phyloP scores from a whole-genome alignment of 2,888 invertebrate species.

The Lasioglossum figueresi region DNA sequence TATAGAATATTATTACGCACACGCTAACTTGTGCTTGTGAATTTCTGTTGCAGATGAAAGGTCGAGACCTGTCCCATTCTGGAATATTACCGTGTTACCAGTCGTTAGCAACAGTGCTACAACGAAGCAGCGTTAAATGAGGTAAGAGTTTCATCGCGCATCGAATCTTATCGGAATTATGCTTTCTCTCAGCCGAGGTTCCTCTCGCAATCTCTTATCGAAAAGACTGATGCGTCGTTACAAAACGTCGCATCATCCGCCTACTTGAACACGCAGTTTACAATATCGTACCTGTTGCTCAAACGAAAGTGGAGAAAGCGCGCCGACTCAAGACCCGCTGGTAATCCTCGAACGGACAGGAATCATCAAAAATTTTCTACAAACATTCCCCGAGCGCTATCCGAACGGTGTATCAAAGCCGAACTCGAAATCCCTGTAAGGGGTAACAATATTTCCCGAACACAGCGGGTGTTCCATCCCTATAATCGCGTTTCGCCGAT shows the following conservation, averaged over 20 bases:
- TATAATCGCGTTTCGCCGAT: background rate
- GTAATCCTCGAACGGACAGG: background rate
- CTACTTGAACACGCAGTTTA: background rate
- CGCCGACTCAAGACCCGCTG: background rate
- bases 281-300: conserved; percentile 7
- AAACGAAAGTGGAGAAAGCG: background rate
- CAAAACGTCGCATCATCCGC: background rate
- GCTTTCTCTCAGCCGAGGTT: background rate
- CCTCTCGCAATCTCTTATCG: background rate
- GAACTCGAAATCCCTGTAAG: background rate
- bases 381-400: no score
- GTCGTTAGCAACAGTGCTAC: background rate
- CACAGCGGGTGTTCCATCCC: background rate
- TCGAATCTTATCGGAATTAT: background rate
- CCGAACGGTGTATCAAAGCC: no score
- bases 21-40: background rate
- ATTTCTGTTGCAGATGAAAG: conserved; percentile 1
- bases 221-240: background rate
- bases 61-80: conserved; percentile 1
- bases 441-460: background rate
- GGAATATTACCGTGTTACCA: conserved; percentile 16
- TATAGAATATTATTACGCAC: background rate
- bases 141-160: background rate
- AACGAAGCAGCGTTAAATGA: conserved; percentile 15
- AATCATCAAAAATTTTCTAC: background rate